Evolutionary conservation across 1,140 invertebrate species (phyloP).

Genomic region (Piezodorus guildinii): DNA sequence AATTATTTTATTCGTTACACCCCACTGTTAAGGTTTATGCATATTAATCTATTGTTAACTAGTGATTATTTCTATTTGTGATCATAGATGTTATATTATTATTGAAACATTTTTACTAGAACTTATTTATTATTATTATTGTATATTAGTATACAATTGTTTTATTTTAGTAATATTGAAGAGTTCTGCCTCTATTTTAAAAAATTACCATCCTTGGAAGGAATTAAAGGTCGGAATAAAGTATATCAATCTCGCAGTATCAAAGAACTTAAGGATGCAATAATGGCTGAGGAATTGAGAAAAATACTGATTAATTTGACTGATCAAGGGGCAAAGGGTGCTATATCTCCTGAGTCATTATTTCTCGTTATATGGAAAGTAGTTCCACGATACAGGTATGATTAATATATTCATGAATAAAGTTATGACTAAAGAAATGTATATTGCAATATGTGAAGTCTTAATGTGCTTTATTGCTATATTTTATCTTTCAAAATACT

Average conservation of each 20-base stretch:
- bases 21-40: too few relatives aligned
- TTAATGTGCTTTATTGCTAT: too few relatives aligned
- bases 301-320: conserved; percentile 65
- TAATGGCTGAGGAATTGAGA: conserved; percentile 65
- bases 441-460: too few relatives aligned
- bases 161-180: conserved; percentile 55
- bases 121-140: not conserved
- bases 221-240: conserved; percentile 36
- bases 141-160: not conserved
- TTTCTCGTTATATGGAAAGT: conserved; percentile 79
- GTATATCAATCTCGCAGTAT: conserved; percentile 50
- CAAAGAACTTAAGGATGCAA: conserved; percentile 50
- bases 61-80: too few relatives aligned
- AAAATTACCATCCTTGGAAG: conserved; percentile 60
- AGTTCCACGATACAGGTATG: conserved; percentile 60
- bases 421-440: too few relatives aligned
- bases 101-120: not conserved
- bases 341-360: conserved; percentile 69
- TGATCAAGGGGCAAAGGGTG: conserved; percentile 55
- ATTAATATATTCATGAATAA: too few relatives aligned
- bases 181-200: conserved; percentile 75
- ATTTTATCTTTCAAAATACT: too few relatives aligned
- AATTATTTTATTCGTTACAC: too few relatives aligned
- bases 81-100: too few relatives aligned
- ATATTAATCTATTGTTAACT: too few relatives aligned